Percentiles rank a stretch among this genome's conserved stretches.
Conservation (phyloP, 2,797 vertebrate genomes). For the Malurus splendens region DNA sequence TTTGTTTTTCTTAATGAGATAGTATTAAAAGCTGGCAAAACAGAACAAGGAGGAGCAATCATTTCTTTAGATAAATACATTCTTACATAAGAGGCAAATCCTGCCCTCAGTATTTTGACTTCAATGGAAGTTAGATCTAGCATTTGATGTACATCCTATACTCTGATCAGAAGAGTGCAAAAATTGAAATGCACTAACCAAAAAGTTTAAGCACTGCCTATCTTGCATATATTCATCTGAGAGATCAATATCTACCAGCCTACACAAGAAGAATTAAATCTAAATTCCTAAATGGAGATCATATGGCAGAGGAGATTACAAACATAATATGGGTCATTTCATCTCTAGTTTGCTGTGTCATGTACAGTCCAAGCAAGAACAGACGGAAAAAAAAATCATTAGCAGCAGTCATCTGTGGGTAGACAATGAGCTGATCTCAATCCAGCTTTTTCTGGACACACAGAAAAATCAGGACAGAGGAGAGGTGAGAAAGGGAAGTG, state of each 20-base stretch:
- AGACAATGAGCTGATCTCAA: not conserved
- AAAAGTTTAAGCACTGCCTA: not conserved
- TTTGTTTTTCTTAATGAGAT: not conserved
- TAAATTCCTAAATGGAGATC: slow-evolving; percentile 2
- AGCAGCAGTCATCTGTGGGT: not conserved
- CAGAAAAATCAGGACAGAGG: not conserved
- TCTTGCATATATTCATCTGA: not conserved
- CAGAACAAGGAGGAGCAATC: not conserved
- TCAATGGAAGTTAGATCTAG: not conserved
- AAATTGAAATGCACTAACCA: not conserved
- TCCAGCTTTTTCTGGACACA: not conserved
- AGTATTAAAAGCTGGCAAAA: slow-evolving; percentile 13
- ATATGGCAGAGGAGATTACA: not conserved
- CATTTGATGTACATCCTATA: not conserved
- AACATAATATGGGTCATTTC: not conserved
- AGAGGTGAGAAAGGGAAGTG: not conserved
- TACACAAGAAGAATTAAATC: slow-evolving; percentile 29
- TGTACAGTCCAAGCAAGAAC: not conserved
- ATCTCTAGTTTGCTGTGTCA: not conserved
- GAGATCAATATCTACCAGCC: slow-evolving; percentile 8
- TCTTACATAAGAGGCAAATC: not conserved
- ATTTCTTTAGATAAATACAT: not conserved
- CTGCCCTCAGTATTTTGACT: not conserved
- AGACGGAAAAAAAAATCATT: not conserved
- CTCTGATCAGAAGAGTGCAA: not conserved